phyloP scores from a whole-genome alignment of 2,113 vertebrate species.

The Microtus pennsylvanicus region DNA sequence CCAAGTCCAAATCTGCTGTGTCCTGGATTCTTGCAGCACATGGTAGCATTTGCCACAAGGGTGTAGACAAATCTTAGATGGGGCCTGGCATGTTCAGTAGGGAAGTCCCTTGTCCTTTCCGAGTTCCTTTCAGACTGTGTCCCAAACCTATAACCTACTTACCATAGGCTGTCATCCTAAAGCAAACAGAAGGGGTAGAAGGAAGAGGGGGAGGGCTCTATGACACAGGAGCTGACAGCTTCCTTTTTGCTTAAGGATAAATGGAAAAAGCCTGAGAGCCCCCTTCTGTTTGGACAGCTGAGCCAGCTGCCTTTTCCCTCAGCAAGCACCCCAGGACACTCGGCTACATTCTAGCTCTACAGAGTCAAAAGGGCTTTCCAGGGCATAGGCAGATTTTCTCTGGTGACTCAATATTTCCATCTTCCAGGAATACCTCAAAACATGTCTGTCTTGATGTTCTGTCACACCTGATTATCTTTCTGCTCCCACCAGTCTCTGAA shows the following conservation, averaged over 20 bases:
- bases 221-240: slow-evolving; percentile 58
- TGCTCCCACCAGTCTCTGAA: neutral
- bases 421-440: slow-evolving; percentile 64
- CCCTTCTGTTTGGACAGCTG: slow-evolving; percentile 76
- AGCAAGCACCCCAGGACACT: neutral
- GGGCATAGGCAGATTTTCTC: neutral
- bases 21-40: neutral
- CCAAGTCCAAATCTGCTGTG: neutral
- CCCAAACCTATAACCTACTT: neutral
- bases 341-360: slow-evolving; percentile 63
- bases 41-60: neutral
- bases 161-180: neutral
- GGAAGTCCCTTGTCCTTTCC: neutral
- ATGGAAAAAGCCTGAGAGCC: slow-evolving; percentile 49
- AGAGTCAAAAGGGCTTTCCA: slow-evolving; percentile 2
- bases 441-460: slow-evolving; percentile 38
- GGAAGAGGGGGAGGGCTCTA: slow-evolving; percentile 21
- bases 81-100: neutral
- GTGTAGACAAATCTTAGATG: neutral
- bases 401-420: neutral
- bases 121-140: neutral
- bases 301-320: neutral
- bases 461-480: slow-evolving; percentile 23
- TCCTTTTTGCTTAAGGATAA: slow-evolving; percentile 61
- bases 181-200: slow-evolving; percentile 47